A percentile compares a stretch with the other conserved stretches of the same genome.
Conservation (phyloP, 2,113 vertebrate species). For the Papio anubis region DNA sequence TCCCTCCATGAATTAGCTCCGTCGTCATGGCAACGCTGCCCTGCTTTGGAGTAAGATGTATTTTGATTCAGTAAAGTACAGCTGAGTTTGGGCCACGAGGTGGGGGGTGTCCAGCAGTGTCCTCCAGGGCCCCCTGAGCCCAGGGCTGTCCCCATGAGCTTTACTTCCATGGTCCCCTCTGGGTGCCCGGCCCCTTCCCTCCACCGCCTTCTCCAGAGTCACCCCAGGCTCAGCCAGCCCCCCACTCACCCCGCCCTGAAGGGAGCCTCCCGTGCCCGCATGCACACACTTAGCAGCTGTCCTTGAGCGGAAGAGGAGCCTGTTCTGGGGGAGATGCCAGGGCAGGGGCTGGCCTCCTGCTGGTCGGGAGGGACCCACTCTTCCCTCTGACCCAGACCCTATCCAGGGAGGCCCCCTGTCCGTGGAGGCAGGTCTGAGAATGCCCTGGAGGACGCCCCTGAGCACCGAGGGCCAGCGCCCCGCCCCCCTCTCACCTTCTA, state of each 20-base stretch:
- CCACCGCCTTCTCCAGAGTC: too few relatives aligned
- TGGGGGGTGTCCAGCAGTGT: background rate
- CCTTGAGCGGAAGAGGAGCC: background rate
- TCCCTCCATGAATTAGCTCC: conserved; percentile 76
- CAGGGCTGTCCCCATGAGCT: background rate
- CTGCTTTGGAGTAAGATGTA: conserved; percentile 79
- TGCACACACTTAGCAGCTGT: background rate
- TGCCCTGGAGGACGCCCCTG: background rate
- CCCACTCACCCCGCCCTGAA: background rate
- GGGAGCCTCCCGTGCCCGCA: background rate
- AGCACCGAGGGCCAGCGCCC: background rate
- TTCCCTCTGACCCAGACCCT: background rate
- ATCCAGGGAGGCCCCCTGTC: background rate
- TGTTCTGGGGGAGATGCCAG: background rate
- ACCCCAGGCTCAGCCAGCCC: background rate
- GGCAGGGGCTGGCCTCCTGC: background rate
- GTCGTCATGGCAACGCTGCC: conserved; percentile 77
- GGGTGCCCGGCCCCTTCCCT: background rate
- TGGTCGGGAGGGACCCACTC: too few relatives aligned
- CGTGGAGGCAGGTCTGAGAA: background rate
- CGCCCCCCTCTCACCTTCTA: background rate
- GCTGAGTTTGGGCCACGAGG: conserved; percentile 69
- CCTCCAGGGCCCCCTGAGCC: background rate
- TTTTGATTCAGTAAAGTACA: conserved; percentile 79
- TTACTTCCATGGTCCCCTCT: background rate